Percentiles rank a stretch among this genome's conserved stretches.
phyloP scores from a whole-genome alignment of 2,797 vertebrate species.

The Austrolebias charrua region DNA sequence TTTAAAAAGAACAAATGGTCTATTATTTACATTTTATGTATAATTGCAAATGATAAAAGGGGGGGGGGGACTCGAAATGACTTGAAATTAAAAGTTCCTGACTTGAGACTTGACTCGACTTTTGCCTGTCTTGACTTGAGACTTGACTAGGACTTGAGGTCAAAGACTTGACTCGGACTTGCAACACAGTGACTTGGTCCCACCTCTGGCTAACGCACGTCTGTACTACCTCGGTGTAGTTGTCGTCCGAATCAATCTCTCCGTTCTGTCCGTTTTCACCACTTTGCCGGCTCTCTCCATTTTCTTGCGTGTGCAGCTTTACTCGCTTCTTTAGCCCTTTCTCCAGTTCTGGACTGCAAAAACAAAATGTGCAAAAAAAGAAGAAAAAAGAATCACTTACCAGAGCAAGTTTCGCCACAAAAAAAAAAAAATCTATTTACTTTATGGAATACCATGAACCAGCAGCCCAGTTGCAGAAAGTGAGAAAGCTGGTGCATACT shows the following conservation, averaged over 20 bases:
- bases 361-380: not conserved
- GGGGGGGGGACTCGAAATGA: too few relatives aligned
- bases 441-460: not conserved
- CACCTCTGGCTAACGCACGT: not conserved
- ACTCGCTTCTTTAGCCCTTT: conserved; percentile 90
- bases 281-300: conserved; percentile 81
- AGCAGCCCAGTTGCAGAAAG: conserved; percentile 2
- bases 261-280: conserved; percentile 78
- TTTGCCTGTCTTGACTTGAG: too few relatives aligned
- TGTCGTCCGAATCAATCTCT: conserved; percentile 91
- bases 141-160: too few relatives aligned
- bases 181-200: too few relatives aligned
- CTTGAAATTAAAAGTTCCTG: too few relatives aligned
- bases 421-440: too few relatives aligned
- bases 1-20: too few relatives aligned
- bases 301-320: conserved; percentile 82
- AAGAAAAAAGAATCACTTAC: not conserved
- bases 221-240: conserved; percentile 79
- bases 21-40: too few relatives aligned
- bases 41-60: too few relatives aligned
- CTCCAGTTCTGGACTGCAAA: conserved; percentile 87
- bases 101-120: too few relatives aligned
- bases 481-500: conserved; percentile 1
- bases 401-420: too few relatives aligned
- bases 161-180: too few relatives aligned